Evolutionary conservation across 2,113 vertebrate species (phyloP), one percentile per base, ranked within the genome.

Genomic region (Dolichotis patagonum): DNA sequence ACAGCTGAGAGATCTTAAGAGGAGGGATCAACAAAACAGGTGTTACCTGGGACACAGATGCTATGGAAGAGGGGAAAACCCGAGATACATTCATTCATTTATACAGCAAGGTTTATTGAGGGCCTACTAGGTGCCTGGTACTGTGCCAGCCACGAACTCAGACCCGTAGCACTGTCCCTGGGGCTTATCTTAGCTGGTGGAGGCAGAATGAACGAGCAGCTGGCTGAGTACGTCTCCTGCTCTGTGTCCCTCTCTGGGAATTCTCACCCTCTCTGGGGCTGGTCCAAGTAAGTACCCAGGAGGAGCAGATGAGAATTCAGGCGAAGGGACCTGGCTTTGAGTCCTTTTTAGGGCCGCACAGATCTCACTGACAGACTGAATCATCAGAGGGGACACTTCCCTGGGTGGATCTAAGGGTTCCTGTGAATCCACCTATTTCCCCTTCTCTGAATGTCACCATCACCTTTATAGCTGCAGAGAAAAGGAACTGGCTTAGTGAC

Each of bases 401-500:
- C 30, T 30, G 24, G 5, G 35, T 62, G 20, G 52, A 17, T 13
- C 43, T 63, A 49, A 26, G 3, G 1, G 67, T 95, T 97, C 95
- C 78, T 60, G 77, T 62, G 95, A 90, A 96, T 22, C 60, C 7
- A 46, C 52, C 69, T 38, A 80, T 87, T 97, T 97, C 97, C 41
- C 78, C 71, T 97, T 96, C 92, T 85, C 88, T 93, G 56, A 96
- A 97, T 96, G 87, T 22, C 0, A 6, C 82, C 96, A 90, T n/a
- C 58, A 46, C 35, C 17, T 92, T 92, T 78, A 32, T 81, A 82
- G 62, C 32, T 85, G 85, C 52, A 62, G 80, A 20, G 67, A 63
- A 93, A 67, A 58, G 77, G 49, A 96, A 90, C 22, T 77, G 81
- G 52, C 4, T 30, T 65, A 30, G 17, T 71, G 52, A 2, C 20